Evolutionary conservation across 1,140 invertebrate genomes (phyloP).

Genomic region (Polypedilum pembai): DNA sequence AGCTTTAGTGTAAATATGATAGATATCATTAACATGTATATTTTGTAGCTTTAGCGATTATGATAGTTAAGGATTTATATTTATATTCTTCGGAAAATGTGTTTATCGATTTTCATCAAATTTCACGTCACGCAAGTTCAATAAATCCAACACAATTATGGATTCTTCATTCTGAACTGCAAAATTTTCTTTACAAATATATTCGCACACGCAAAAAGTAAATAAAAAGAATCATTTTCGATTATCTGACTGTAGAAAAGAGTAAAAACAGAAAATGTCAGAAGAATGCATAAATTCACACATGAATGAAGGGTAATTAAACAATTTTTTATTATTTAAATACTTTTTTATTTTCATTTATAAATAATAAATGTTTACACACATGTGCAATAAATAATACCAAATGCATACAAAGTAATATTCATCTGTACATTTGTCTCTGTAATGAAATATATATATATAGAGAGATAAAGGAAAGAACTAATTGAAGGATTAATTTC

Average conservation of each 20-base stretch:
- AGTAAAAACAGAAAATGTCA: not conserved
- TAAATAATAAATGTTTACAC: no score
- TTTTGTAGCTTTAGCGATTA: not conserved
- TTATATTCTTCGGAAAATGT: not conserved
- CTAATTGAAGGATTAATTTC: no score
- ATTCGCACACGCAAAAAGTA: not conserved
- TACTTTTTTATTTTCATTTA: no score
- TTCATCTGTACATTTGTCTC: no score
- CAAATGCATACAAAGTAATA: no score
- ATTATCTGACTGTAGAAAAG: not conserved
- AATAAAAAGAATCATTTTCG: not conserved
- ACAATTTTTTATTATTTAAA: not conserved
- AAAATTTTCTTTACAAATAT: not conserved
- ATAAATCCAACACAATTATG: not conserved
- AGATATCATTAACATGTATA: no score
- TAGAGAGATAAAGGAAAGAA: no score
- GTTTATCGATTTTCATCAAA: constrained; percentile 29
- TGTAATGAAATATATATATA: no score
- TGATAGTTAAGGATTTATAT: not conserved
- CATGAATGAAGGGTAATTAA: constrained; percentile 7
- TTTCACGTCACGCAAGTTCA: not conserved
- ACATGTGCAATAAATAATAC: no score
- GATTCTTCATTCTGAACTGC: not conserved
- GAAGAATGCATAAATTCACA: not conserved
- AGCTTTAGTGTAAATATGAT: no score